A percentile compares a stretch with the other conserved stretches of the same genome.
These are phyloP conservation scores for Lysandra coridon DNA, from an alignment of 2,888 invertebrate species.

Conservation along the genomic window DNA sequence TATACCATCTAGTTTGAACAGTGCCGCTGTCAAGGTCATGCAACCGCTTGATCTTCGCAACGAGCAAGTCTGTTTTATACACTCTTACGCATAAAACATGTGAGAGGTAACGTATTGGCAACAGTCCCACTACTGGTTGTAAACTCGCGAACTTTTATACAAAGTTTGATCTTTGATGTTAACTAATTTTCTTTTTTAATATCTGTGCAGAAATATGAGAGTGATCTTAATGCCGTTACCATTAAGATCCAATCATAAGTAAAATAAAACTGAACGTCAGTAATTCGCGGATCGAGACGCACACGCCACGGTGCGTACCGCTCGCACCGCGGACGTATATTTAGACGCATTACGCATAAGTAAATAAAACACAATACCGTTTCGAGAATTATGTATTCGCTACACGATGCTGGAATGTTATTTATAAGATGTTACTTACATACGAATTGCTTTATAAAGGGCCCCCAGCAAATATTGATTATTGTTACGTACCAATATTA, in stretches of 20 bases:
- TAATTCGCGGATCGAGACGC: neutral
- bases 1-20: neutral
- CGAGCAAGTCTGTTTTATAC: neutral
- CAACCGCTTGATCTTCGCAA: neutral
- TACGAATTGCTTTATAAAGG: neutral
- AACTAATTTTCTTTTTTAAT: too few species aligned
- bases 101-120: neutral
- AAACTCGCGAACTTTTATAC: neutral
- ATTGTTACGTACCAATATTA: neutral
- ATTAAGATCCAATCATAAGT: neutral
- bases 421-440: neutral
- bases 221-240: neutral
- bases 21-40: neutral
- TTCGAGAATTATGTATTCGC: neutral
- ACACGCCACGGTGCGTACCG: slow-evolving; percentile 9
- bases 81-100: neutral
- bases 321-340: neutral
- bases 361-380: neutral
- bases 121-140: neutral
- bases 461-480: neutral
- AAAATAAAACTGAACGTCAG: neutral
- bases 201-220: neutral
- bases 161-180: too few species aligned
- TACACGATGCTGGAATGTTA: neutral
- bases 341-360: slow-evolving; percentile 16